Evolutionary conservation across 2,888 invertebrate genomes (phyloP), one percentile per base, ranked within the genome.

Genomic region (Cephus nigrinus): DNA sequence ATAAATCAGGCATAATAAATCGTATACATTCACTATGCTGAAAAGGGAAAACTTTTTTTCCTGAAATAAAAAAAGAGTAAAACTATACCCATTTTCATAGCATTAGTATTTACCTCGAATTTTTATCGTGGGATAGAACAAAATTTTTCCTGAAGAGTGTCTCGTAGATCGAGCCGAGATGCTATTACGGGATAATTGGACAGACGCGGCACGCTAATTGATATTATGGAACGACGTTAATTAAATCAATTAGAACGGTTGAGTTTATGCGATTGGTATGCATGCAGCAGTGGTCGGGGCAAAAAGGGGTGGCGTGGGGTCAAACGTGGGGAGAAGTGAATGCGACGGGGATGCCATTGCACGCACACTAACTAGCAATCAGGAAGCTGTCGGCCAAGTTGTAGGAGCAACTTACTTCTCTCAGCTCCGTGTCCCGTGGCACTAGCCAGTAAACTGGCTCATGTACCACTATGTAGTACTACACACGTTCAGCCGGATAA

Each of bases 351-450:
- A 84, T 85, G 84, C 85, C 85, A 88, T 87, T 85, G 84, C 86
- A 86, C 83, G 83, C 81, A 82, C 85, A 85, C 86, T 88, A 86
- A 88, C 87, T 87, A 85, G 88, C 87, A 87, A 88, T 88, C 88
- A 88, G 86, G 86, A 87, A 88, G 87, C 86, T 88, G 87, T 87
- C 86, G 86, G 84, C 84, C 82, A 87, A 88, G 86, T 88, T 88
- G 84, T 83, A 84, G 83, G 77, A 81, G 85, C 83, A 84, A 84
- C 85, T 86, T 86, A 86, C 86, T 86, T 85, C 80, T 76, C 82
- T 81, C 80, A 81, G 78, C 76, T 78, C 78, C 55, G 55, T 55
- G 55, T 23, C 55, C 23, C 55, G 55, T 55, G 55, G 55, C 55
- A 55, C 55, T 23, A 55, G 5, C 71, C 71, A 33, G 32, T 71